phyloP scores from a whole-genome alignment of 2,113 vertebrate genomes.

The Ciconia boyciana region DNA sequence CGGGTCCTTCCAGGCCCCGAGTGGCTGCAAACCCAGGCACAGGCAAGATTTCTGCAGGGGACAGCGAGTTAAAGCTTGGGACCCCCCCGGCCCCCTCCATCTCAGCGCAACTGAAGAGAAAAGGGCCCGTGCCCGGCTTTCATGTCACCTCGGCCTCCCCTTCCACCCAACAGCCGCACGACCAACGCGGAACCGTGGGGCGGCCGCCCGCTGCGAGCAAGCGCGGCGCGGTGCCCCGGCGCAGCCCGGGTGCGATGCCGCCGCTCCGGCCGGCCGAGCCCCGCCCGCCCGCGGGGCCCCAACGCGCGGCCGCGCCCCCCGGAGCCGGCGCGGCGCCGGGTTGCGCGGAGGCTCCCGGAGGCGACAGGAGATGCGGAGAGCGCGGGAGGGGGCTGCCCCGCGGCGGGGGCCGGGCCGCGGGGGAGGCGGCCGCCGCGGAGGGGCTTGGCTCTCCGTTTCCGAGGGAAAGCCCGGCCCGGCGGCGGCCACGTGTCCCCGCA shows the following conservation, averaged over 20 bases:
- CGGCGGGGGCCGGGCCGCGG: neutral
- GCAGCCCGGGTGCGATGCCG: neutral
- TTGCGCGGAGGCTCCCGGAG: neutral
- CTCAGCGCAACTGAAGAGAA: neutral
- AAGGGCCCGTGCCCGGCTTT: neutral
- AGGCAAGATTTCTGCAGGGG: neutral
- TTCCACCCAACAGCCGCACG: rapidly evolving
- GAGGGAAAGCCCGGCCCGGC: neutral
- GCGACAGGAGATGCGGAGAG: neutral
- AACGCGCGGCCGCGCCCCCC: too few relatives aligned
- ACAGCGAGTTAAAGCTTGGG: neutral
- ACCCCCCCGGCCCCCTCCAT: neutral
- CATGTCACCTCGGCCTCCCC: neutral
- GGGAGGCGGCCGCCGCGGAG: too few relatives aligned
- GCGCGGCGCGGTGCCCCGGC: neutral
- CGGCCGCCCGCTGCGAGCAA: neutral
- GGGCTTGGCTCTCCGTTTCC: neutral
- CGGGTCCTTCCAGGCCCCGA: neutral
- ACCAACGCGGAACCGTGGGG: rapidly evolving
- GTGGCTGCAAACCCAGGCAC: neutral
- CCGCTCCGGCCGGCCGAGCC: neutral
- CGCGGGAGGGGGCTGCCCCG: neutral
- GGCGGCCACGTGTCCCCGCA: neutral
- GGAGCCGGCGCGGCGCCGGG: neutral
- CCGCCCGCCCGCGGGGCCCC: neutral